These are phyloP conservation scores for Listronotus bonariensis DNA, from an alignment of 1,140 invertebrate genomes.

Conservation along the genomic window DNA sequence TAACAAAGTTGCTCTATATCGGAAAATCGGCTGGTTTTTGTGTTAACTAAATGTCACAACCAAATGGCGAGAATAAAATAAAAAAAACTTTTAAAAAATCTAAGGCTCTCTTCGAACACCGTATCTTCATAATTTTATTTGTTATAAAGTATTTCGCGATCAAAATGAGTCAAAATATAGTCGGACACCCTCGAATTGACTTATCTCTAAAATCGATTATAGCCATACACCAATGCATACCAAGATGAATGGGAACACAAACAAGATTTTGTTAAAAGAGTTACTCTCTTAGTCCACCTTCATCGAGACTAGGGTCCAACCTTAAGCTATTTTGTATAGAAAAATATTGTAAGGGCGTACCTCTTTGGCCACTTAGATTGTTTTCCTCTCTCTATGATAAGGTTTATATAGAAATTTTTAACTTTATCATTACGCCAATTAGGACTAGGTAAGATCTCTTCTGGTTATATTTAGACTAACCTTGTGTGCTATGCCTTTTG, in stretches of 20 bases:
- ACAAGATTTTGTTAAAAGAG: constrained; percentile 84
- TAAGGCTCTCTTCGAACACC: too few relatives aligned
- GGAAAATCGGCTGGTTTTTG: too few relatives aligned
- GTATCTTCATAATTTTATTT: too few relatives aligned
- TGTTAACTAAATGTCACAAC: too few relatives aligned
- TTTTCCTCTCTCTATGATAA: constrained; percentile 76
- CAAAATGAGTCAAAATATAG: too few relatives aligned
- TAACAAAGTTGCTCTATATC: too few relatives aligned
- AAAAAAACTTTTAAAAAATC: too few relatives aligned
- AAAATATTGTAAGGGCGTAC: constrained; percentile 94
- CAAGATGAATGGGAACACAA: constrained; percentile 90
- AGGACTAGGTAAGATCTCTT: constrained; percentile 74
- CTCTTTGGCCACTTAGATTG: constrained; percentile 69
- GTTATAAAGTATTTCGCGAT: too few relatives aligned
- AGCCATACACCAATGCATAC: constrained; percentile 96
- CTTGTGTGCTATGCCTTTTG: constrained; percentile 62
- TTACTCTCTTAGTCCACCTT: constrained; percentile 90
- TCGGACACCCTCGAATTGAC: too few relatives aligned
- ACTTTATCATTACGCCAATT: constrained; percentile 98
- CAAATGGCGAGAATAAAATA: too few relatives aligned
- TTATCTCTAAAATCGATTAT: constrained; percentile 79
- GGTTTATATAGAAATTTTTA: constrained; percentile 92
- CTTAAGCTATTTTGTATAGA: constrained; percentile 81
- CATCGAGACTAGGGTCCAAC: constrained; percentile 74
- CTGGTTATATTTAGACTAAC: constrained; percentile 66